A percentile compares a stretch with the other conserved stretches of the same genome.
Conservation (phyloP, 2,888 invertebrate genomes). For the Drosophila macrospina region DNA sequence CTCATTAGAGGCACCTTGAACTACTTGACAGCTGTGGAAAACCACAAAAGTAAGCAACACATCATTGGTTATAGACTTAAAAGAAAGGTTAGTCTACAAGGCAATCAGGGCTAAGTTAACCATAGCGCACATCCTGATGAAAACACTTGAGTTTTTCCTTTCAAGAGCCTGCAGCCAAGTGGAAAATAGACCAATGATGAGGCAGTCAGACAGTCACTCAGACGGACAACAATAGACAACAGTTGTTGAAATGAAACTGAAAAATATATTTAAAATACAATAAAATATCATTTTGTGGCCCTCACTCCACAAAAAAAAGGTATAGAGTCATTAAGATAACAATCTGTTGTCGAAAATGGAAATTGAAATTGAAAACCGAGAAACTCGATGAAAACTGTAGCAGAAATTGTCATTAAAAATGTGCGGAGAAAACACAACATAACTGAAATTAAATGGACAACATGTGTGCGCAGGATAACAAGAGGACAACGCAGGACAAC, state of each 20-base stretch:
- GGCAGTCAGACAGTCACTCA: constrained; percentile 33
- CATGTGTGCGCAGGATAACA: constrained; percentile 68
- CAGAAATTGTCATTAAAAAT: constrained; percentile 74
- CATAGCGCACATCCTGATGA: constrained; percentile 56
- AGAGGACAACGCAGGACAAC: constrained; percentile 53
- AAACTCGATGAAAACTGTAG: constrained; percentile 61
- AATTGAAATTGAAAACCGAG: constrained; percentile 45
- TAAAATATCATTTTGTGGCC: constrained; percentile 52
- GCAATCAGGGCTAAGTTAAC: constrained; percentile 34
- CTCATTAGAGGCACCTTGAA: constrained; percentile 33
- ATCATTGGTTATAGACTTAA: constrained; percentile 55
- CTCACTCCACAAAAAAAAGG: constrained; percentile 47
- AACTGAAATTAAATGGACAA: constrained; percentile 67
- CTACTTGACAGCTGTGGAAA: constrained; percentile 55
- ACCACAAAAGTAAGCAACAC: constrained; percentile 77
- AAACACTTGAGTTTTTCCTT: constrained; percentile 66
- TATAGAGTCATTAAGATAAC: constrained; percentile 83
- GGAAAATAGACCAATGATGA: constrained; percentile 63
- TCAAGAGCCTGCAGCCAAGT: constrained; percentile 60
- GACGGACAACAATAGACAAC: constrained; percentile 43
- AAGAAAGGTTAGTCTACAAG: constrained; percentile 31
- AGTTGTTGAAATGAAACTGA: constrained; percentile 74
- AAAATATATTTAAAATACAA: constrained; percentile 72
- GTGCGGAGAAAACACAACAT: constrained; percentile 47
- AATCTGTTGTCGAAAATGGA: constrained; percentile 64